A percentile compares a stretch with the other conserved stretches of the same genome.
These are phyloP conservation scores for Diplazon laetatorius DNA, from an alignment of 2,888 invertebrate species.

Conservation along the genomic window DNA sequence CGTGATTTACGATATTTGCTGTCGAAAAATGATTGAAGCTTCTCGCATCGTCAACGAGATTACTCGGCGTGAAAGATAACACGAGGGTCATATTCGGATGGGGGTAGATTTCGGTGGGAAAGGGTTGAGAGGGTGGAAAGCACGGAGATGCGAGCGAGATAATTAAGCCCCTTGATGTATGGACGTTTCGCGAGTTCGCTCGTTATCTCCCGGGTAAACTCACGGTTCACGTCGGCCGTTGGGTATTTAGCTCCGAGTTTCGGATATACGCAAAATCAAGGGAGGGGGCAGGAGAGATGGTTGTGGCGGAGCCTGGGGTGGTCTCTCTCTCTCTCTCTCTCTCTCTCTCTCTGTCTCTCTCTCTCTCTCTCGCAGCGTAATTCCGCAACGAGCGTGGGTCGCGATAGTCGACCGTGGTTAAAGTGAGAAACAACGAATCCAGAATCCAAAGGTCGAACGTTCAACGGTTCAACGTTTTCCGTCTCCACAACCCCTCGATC, in stretches of 20 bases:
- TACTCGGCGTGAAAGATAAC: slow-evolving; percentile 45
- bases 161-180: slow-evolving; percentile 82
- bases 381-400: slow-evolving; percentile 63
- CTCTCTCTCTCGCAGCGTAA: slow-evolving; percentile 59
- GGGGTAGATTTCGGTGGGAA: slow-evolving; percentile 35
- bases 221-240: slow-evolving; percentile 70
- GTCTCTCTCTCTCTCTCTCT: no score
- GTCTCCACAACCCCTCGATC: slow-evolving; percentile 74
- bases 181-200: slow-evolving; percentile 82
- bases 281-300: slow-evolving; percentile 54
- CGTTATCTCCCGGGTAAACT: slow-evolving; percentile 81
- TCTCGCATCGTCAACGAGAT: slow-evolving; percentile 38
- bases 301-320: slow-evolving; percentile 57
- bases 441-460: slow-evolving; percentile 82
- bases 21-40: slow-evolving; percentile 8
- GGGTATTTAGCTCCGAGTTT: slow-evolving; percentile 79
- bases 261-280: slow-evolving; percentile 70
- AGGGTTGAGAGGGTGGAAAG: slow-evolving; percentile 69
- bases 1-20: no score
- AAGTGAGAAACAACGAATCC: slow-evolving; percentile 67
- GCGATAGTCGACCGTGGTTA: slow-evolving; percentile 51
- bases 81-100: slow-evolving; percentile 22
- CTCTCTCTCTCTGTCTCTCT: no score
- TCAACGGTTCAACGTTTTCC: slow-evolving; percentile 81
- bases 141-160: slow-evolving; percentile 79